These are phyloP conservation scores for Riptortus pedestris DNA, from an alignment of 1,140 invertebrate genomes.

Conservation along the genomic window DNA sequence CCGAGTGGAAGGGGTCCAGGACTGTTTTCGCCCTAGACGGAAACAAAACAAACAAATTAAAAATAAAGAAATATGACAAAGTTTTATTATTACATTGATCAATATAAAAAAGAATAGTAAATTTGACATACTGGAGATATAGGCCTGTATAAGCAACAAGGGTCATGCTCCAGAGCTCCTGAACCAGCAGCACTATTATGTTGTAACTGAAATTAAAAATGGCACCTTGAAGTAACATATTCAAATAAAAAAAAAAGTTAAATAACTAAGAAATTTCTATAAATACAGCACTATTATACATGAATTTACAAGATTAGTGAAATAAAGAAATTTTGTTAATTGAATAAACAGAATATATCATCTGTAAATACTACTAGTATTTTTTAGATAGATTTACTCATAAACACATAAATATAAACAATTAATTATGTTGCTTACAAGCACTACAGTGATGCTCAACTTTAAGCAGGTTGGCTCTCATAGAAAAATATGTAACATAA, in stretches of 20 bases:
- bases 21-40: constrained; percentile 31
- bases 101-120: neutral
- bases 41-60: constrained; percentile 1
- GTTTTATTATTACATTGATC: too few species aligned
- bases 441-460: too few species aligned
- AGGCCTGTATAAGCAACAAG: constrained; percentile 75
- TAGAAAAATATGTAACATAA: too few species aligned
- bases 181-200: constrained; percentile 87
- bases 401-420: too few species aligned
- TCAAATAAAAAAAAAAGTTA: constrained; percentile 8
- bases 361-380: too few species aligned
- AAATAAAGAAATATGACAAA: neutral
- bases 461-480: too few species aligned
- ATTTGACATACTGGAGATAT: constrained; percentile 44
- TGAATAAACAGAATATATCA: too few species aligned
- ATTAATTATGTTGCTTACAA: too few species aligned
- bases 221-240: constrained; percentile 15
- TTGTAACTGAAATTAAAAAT: constrained; percentile 54
- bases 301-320: too few species aligned
- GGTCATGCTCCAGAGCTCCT: constrained; percentile 89
- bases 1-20: constrained; percentile 86
- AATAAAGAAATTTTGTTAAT: too few species aligned
- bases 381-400: too few species aligned
- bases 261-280: neutral
- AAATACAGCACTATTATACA: too few species aligned